Percentiles rank a stretch among this genome's conserved stretches.
These are phyloP conservation scores for Epinephelus malabaricus DNA, from an alignment of 2,797 vertebrate species.

Conservation along the genomic window DNA sequence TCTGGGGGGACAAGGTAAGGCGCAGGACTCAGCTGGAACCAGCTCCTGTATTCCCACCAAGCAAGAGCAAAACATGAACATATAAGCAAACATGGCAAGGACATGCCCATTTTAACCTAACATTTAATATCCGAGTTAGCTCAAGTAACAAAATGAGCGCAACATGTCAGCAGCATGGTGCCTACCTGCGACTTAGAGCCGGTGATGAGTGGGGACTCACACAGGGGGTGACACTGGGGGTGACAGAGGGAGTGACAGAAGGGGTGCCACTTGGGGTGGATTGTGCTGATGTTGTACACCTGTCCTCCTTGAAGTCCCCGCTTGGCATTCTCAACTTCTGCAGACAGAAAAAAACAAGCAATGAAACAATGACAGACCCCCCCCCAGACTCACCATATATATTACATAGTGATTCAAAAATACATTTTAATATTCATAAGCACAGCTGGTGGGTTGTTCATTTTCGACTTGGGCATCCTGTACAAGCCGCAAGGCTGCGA, in stretches of 20 bases:
- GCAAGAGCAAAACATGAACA: slow-evolving; percentile 10
- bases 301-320: slow-evolving; percentile 86
- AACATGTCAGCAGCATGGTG: neutral
- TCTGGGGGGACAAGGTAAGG: slow-evolving; percentile 74
- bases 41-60: slow-evolving; percentile 75
- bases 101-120: neutral
- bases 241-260: slow-evolving; percentile 77
- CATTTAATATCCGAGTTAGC: neutral
- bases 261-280: slow-evolving; percentile 85
- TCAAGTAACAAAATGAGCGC: neutral
- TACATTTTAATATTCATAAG: neutral
- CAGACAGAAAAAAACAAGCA: slow-evolving; percentile 14
- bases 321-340: slow-evolving; percentile 88
- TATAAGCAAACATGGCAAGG: neutral
- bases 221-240: slow-evolving; percentile 73
- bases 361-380: neutral
- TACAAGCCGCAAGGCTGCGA: neutral
- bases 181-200: slow-evolving; percentile 82
- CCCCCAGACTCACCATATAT: neutral
- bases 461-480: neutral
- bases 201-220: slow-evolving; percentile 79
- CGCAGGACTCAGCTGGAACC: slow-evolving; percentile 81
- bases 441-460: neutral
- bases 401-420: neutral
- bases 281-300: slow-evolving; percentile 85